Conservation (phyloP, 2,113 vertebrate genomes). For the Macquaria ambigua region DNA sequence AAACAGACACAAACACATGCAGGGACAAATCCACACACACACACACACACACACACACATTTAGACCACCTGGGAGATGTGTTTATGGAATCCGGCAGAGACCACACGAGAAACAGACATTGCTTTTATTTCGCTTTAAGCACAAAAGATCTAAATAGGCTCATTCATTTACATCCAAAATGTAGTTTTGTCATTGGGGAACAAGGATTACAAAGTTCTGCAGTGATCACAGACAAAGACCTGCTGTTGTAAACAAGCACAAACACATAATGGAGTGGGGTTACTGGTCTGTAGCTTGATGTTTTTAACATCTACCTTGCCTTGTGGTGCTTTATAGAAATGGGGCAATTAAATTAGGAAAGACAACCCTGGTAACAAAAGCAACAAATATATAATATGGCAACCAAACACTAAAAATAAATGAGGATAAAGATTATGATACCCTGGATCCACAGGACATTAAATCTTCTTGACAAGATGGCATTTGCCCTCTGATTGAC, state of each 20-base stretch:
- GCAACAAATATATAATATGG: constrained; percentile 60
- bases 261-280: constrained; percentile 10
- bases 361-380: constrained; percentile 60
- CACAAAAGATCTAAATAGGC: constrained; percentile 48
- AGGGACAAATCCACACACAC: constrained; percentile 21
- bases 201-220: constrained; percentile 24
- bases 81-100: constrained; percentile 85
- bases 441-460: constrained; percentile 33
- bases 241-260: constrained; percentile 38
- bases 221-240: constrained; percentile 41
- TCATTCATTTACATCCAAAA: constrained; percentile 58
- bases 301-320: constrained; percentile 13
- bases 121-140: constrained; percentile 67
- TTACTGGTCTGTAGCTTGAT: constrained; percentile 19
- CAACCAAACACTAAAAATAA: constrained; percentile 63
- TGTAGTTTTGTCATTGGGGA: constrained; percentile 35
- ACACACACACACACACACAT: constrained; percentile 27
- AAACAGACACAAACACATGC: constrained; percentile 34
- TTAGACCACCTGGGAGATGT: constrained; percentile 89
- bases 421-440: constrained; percentile 49
- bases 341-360: constrained; percentile 29
- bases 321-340: constrained; percentile 34
- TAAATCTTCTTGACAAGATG: constrained; percentile 71
- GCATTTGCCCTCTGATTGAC: constrained; percentile 79
- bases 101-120: constrained; percentile 67